Conservation (phyloP, 2,888 invertebrate genomes). For the Nowickia ferox region DNA sequence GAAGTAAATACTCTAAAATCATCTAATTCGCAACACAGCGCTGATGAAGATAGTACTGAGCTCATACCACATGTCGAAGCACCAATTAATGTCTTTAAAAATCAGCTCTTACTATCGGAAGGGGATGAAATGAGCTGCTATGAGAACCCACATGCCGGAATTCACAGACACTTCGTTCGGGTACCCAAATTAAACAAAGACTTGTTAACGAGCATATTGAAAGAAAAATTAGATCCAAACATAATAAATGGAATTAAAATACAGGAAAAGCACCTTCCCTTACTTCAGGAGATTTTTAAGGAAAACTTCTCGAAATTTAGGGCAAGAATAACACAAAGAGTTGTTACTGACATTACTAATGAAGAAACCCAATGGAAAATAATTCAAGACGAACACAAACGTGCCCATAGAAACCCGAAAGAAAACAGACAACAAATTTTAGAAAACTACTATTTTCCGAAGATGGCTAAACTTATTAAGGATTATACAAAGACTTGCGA, state of each 20-base stretch:
- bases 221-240: conserved; percentile 10
- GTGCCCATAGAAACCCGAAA: background rate
- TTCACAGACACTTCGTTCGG: conserved; percentile 25
- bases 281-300: conserved; percentile 26
- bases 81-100: conserved; percentile 21
- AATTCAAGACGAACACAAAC: conserved; percentile 18
- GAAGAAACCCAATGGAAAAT: conserved; percentile 41
- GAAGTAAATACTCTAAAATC: conserved; percentile 12
- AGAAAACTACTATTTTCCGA: too few relatives aligned
- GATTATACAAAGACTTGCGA: background rate
- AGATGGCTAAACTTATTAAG: background rate
- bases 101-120: too few relatives aligned
- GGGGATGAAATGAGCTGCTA: background rate
- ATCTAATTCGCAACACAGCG: conserved; percentile 32
- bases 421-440: background rate
- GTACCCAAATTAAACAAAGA: conserved; percentile 26
- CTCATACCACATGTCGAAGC: conserved; percentile 59
- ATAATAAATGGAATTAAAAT: conserved; percentile 19
- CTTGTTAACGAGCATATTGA: conserved; percentile 33
- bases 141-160: conserved; percentile 23
- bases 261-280: conserved; percentile 3
- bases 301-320: conserved; percentile 28
- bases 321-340: conserved; percentile 47
- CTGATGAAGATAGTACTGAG: conserved; percentile 33
- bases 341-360: conserved; percentile 48